These are phyloP conservation scores for Mugil cephalus DNA, from an alignment of 2,113 vertebrate genomes.

Conservation along the genomic window DNA sequence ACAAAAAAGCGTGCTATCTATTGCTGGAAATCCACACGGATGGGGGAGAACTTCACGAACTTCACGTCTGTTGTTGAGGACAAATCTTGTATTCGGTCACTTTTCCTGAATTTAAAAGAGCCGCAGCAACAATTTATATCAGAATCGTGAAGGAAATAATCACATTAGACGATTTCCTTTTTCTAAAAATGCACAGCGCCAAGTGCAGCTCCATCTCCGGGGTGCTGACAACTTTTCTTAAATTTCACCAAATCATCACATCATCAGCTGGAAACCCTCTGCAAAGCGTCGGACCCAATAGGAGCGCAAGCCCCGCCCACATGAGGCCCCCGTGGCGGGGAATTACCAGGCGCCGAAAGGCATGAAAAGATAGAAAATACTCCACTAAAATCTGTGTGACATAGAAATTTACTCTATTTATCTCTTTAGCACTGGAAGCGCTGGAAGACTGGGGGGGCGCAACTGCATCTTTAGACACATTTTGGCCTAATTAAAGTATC, in stretches of 20 bases:
- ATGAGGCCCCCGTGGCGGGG: constrained; percentile 47
- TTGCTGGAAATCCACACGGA: constrained; percentile 72
- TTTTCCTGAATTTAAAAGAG: neutral
- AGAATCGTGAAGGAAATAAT: no score
- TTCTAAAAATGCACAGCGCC: no score
- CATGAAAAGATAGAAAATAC: constrained; percentile 65
- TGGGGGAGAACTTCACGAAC: constrained; percentile 52
- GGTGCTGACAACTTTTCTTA: constrained; percentile 1
- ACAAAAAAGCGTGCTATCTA: constrained; percentile 75
- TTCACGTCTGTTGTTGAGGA: constrained; percentile 10
- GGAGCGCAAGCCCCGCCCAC: constrained; percentile 47
- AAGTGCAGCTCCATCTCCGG: no score
- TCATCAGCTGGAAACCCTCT: constrained; percentile 45
- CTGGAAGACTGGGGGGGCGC: constrained; percentile 66
- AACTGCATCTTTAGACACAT: constrained; percentile 77
- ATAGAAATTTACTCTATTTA: constrained; percentile 67
- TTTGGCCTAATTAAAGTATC: constrained; percentile 82
- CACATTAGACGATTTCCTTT: no score
- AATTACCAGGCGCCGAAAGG: constrained; percentile 60
- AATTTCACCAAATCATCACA: constrained; percentile 32
- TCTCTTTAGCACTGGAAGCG: constrained; percentile 63
- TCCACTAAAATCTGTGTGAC: constrained; percentile 57
- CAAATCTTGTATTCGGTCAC: neutral
- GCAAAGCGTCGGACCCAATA: constrained; percentile 10
- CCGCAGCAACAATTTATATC: no score